Conservation (phyloP, 2,113 vertebrate genomes). For the Sylvietta virens region DNA sequence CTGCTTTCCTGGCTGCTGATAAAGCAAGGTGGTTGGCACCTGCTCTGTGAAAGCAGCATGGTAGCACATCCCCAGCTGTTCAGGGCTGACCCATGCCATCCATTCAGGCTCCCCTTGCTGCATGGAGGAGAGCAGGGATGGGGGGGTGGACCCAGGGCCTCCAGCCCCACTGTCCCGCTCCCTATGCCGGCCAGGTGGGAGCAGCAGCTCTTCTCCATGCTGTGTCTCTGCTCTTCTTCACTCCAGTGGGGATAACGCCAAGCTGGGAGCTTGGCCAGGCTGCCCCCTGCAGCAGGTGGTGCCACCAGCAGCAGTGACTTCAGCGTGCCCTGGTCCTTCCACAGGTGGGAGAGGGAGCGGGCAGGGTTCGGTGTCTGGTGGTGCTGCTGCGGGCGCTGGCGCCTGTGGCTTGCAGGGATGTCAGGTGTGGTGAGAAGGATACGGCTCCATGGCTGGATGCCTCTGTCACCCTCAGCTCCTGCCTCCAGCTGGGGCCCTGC, state of each 20-base stretch:
- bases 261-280: neutral
- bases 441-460: rapidly evolving
- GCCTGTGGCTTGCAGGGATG: neutral
- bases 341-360: rapidly evolving
- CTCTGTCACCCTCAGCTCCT: neutral
- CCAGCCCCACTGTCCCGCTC: neutral
- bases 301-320: neutral
- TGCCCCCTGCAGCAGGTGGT: neutral
- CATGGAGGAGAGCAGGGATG: neutral
- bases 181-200: neutral
- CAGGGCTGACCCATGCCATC: neutral
- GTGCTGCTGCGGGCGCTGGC: rapidly evolving
- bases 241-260: rapidly evolving
- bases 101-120: neutral
- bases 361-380: neutral
- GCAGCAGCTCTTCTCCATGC: neutral
- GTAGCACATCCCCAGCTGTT: neutral
- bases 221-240: neutral
- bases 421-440: neutral
- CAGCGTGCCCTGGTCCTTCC: neutral
- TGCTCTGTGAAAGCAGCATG: neutral
- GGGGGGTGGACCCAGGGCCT: rapidly evolving
- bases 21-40: neutral
- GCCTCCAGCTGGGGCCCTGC: neutral
- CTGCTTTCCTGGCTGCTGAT: neutral